Percentiles rank a stretch among this genome's conserved stretches.
These are phyloP conservation scores for Ips typographus DNA, from an alignment of 1,140 invertebrate species.

Conservation along the genomic window DNA sequence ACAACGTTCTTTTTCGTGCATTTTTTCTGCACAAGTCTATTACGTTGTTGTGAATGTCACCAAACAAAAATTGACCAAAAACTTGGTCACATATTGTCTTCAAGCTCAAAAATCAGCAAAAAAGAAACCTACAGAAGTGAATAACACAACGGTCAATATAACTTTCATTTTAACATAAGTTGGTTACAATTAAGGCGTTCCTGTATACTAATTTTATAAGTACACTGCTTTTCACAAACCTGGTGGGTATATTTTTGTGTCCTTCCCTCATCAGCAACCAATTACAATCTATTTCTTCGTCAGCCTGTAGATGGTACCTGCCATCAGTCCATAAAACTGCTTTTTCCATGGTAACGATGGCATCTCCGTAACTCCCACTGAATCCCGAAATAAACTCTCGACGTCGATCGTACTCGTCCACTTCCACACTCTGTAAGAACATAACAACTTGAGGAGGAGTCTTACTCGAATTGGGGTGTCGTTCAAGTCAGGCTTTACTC, in stretches of 20 bases:
- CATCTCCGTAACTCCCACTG: constrained; percentile 77
- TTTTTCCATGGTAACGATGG: constrained; percentile 71
- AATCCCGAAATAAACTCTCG: constrained; percentile 85
- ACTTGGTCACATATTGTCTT: no score
- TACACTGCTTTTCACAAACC: constrained; percentile 40
- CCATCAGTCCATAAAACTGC: constrained; percentile 90
- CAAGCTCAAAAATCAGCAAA: no score
- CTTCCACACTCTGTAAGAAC: constrained; percentile 61
- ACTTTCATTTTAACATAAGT: neutral
- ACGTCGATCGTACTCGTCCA: constrained; percentile 74
- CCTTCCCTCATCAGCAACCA: constrained; percentile 79
- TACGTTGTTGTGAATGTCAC: no score
- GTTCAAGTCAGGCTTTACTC: constrained; percentile 17
- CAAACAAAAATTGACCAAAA: no score
- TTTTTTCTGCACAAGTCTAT: no score
- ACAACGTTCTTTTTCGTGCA: no score
- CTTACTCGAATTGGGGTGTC: neutral
- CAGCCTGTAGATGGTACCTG: constrained; percentile 77
- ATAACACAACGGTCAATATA: neutral
- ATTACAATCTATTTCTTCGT: constrained; percentile 73
- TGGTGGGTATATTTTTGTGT: constrained; percentile 57
- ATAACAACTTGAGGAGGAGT: neutral
- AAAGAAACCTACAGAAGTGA: no score
- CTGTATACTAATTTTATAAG: neutral
- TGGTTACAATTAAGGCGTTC: neutral